A percentile compares a stretch with the other conserved stretches of the same genome.
phyloP scores from a whole-genome alignment of 2,888 invertebrate genomes.

The Leptodirus hochenwartii region DNA sequence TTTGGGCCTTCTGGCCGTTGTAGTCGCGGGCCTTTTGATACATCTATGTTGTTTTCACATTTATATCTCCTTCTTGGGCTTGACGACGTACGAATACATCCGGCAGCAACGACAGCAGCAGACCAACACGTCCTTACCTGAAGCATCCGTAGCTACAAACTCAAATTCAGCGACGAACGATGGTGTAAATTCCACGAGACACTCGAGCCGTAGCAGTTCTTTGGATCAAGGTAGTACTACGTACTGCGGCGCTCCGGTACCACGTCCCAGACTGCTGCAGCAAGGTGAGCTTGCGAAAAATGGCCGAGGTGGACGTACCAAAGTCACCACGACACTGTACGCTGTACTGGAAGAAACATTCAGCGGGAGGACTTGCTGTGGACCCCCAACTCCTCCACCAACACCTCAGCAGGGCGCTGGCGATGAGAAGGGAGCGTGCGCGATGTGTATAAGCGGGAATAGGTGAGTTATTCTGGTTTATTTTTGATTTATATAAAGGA shows the following conservation, averaged over 20 bases:
- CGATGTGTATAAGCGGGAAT: no score
- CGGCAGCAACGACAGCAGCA: slow-evolving; percentile 31
- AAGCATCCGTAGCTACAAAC: no score
- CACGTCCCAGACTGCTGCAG: slow-evolving; percentile 27
- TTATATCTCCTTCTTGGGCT: slow-evolving; percentile 65
- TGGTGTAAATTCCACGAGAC: no score
- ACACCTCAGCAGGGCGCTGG: no score
- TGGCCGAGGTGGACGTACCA: no score
- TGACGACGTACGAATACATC: slow-evolving; percentile 84
- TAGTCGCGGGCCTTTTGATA: slow-evolving; percentile 56
- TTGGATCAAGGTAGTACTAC: no score
- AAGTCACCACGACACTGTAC: slow-evolving; percentile 26
- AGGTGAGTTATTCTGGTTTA: no score
- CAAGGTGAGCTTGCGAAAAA: slow-evolving; percentile 22
- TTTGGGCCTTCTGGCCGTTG: slow-evolving; percentile 51
- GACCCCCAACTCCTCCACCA: slow-evolving; percentile 28
- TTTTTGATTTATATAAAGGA: no score
- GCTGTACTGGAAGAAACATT: slow-evolving; percentile 32
- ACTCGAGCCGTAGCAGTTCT: no score
- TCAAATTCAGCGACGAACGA: no score
- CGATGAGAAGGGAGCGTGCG: slow-evolving; percentile 7
- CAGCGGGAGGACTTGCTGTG: no score
- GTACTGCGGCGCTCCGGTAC: slow-evolving; percentile 12
- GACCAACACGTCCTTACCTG: no score
- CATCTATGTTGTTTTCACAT: slow-evolving; percentile 80